Percentiles rank a stretch among this genome's conserved stretches.
Conservation (phyloP, 1,140 invertebrate genomes). For the Drosophila navojoa region DNA sequence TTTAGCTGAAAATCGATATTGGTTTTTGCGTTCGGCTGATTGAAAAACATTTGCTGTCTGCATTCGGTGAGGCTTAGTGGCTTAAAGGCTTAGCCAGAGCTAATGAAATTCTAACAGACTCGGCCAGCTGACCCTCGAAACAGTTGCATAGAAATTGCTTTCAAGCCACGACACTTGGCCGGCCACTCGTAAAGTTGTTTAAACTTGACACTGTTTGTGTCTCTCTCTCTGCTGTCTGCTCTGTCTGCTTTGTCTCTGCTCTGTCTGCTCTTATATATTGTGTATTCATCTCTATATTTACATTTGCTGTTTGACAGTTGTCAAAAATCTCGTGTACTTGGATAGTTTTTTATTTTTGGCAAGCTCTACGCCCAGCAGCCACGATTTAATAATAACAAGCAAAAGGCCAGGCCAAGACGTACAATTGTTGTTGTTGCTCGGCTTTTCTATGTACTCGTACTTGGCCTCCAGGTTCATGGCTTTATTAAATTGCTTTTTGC, state of each 20-base stretch:
- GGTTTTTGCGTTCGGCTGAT: neutral
- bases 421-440: conserved; percentile 50
- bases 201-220: conserved; percentile 74
- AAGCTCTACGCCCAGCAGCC: conserved; percentile 46
- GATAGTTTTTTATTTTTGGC: conserved; percentile 37
- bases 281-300: conserved; percentile 27
- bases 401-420: conserved; percentile 30
- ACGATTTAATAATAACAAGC: conserved; percentile 57
- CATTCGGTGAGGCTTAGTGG: conserved; percentile 52
- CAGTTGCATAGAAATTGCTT: conserved; percentile 24
- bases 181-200: conserved; percentile 57
- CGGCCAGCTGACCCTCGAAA: conserved; percentile 26
- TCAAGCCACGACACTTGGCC: conserved; percentile 53
- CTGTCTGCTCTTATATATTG: conserved; percentile 1
- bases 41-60: conserved; percentile 3
- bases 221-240: neutral
- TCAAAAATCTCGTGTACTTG: conserved; percentile 26
- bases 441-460: conserved; percentile 61
- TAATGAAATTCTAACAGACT: conserved; percentile 55
- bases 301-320: conserved; percentile 53
- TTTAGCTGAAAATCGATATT: conserved; percentile 15
- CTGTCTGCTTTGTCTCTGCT: conserved; percentile 9
- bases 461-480: conserved; percentile 78
- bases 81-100: conserved; percentile 47
- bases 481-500: conserved; percentile 80